phyloP scores from a whole-genome alignment of 2,888 invertebrate genomes.

The Troglohyphantes excavatus region DNA sequence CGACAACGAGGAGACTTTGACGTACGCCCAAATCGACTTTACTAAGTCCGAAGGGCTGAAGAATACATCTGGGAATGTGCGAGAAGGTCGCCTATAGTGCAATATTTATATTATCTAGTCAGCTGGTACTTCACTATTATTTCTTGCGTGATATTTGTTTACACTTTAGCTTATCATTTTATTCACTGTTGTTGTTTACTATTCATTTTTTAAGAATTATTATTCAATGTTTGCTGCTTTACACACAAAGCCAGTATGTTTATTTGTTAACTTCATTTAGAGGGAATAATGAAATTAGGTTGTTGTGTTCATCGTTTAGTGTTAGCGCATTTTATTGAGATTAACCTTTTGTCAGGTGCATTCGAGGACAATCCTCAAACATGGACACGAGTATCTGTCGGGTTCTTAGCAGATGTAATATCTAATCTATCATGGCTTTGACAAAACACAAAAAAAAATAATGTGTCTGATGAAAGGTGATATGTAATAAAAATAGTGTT shows the following conservation, averaged over 20 bases:
- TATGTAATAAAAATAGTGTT: too few species aligned
- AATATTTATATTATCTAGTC: slow-evolving; percentile 67
- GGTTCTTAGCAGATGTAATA: too few species aligned
- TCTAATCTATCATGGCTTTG: too few species aligned
- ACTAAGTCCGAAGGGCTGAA: slow-evolving; percentile 82
- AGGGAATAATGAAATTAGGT: not conserved
- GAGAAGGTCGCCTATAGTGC: slow-evolving; percentile 76
- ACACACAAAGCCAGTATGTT: slow-evolving; percentile 25
- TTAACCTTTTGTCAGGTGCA: too few species aligned
- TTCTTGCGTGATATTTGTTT: slow-evolving; percentile 47
- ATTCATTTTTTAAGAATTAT: slow-evolving; percentile 15
- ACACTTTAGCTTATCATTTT: slow-evolving; percentile 30
- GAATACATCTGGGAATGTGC: slow-evolving; percentile 79
- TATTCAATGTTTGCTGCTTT: slow-evolving; percentile 2
- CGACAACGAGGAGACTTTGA: slow-evolving; percentile 78
- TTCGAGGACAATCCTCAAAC: too few species aligned
- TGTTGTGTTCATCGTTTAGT: not conserved
- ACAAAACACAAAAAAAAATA: too few species aligned
- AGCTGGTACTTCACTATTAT: slow-evolving; percentile 7
- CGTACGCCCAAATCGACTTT: slow-evolving; percentile 83
- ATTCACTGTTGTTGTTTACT: slow-evolving; percentile 21
- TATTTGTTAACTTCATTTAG: not conserved
- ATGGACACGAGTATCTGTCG: too few species aligned
- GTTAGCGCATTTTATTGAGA: not conserved
- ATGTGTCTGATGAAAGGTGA: too few species aligned